These are phyloP conservation scores for Teinopalpus imperialis DNA, from an alignment of 2,888 invertebrate genomes.

Conservation along the genomic window DNA sequence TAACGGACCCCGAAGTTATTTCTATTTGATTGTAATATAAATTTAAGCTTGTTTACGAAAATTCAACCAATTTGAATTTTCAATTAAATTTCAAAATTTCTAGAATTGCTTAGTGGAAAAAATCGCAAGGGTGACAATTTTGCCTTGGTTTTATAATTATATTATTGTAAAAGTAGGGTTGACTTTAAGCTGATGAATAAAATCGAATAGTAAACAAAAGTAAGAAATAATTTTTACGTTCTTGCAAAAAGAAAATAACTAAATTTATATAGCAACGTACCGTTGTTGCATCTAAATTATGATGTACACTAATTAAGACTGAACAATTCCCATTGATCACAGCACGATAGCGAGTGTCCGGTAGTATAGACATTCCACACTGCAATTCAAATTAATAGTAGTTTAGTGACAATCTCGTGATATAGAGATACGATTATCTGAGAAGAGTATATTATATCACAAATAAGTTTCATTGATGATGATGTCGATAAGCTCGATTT, in stretches of 20 bases:
- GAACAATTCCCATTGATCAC: not conserved
- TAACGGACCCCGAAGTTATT: conserved; percentile 2
- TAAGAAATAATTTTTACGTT: no score
- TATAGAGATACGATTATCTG: no score
- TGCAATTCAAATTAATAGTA: not conserved
- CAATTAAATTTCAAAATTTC: conserved; percentile 15
- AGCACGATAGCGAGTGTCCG: not conserved
- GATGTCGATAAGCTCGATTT: no score
- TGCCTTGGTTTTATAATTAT: conserved; percentile 4
- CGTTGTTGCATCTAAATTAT: no score
- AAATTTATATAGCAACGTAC: no score
- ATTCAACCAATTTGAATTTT: conserved; percentile 20
- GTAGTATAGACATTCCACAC: no score
- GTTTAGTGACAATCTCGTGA: no score
- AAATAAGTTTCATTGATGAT: no score
- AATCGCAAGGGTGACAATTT: conserved; percentile 4
- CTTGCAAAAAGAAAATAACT: no score
- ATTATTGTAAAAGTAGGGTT: conserved; percentile 3
- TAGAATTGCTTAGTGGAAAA: conserved; percentile 12
- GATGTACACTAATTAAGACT: no score
- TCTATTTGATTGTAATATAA: not conserved
- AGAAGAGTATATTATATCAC: no score
- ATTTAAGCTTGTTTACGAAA: conserved; percentile 10
- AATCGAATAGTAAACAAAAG: no score
- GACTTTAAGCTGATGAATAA: conserved; percentile 5